Evolutionary conservation across 2,888 invertebrate species (phyloP).

Genomic region (Limnephilus rhombicus): DNA sequence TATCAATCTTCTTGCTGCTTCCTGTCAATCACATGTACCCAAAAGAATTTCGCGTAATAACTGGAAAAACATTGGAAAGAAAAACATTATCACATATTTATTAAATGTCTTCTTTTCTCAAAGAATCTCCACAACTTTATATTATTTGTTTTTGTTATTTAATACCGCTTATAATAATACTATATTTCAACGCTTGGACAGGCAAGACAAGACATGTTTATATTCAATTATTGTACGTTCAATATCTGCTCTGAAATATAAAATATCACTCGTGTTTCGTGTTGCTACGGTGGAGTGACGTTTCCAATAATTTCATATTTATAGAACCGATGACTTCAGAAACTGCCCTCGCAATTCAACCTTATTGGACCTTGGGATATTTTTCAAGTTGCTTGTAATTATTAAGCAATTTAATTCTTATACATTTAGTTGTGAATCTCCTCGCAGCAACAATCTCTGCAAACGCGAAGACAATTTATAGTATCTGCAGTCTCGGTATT

Average conservation of each 20-base stretch:
- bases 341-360: neutral
- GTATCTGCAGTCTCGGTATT: neutral
- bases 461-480: neutral
- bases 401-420: neutral
- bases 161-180: neutral
- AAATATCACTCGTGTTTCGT: neutral
- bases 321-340: constrained; percentile 2
- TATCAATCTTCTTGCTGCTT: neutral
- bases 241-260: neutral
- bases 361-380: neutral
- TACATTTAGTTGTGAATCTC: neutral
- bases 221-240: neutral
- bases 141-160: neutral
- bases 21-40: neutral
- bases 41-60: neutral
- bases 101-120: neutral
- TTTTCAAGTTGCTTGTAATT: neutral
- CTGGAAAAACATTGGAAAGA: neutral
- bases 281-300: neutral
- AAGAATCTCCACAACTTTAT: neutral
- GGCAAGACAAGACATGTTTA: neutral
- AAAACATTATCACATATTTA: neutral
- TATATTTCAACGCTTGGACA: neutral
- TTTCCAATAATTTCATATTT: neutral
- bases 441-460: neutral